These are phyloP conservation scores for Protomyctophum bolini DNA, from an alignment of 2,113 vertebrate species.

Conservation along the genomic window DNA sequence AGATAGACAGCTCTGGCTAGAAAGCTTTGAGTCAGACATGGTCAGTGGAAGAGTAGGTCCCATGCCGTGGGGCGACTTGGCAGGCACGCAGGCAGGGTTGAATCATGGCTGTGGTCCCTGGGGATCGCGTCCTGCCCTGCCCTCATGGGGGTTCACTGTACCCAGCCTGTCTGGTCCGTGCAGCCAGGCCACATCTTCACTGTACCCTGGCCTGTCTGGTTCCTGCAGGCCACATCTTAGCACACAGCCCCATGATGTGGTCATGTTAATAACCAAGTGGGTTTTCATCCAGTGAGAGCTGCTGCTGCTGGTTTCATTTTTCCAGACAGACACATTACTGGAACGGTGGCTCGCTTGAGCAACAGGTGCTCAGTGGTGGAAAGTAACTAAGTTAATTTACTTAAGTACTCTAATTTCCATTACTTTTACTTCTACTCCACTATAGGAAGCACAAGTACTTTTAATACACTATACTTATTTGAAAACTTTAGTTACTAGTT, in stretches of 20 bases:
- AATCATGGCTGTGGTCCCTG: constrained; percentile 54
- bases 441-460: no score
- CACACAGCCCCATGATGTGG: constrained; percentile 58
- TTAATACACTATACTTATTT: no score
- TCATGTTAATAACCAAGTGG: constrained; percentile 44
- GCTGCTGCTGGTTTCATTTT: constrained; percentile 32
- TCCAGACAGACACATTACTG: not conserved
- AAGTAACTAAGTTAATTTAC: no score
- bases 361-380: constrained; percentile 39
- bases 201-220: constrained; percentile 39
- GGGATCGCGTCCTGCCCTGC: constrained; percentile 15
- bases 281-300: constrained; percentile 14
- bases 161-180: not conserved
- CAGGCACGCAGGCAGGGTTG: constrained; percentile 43
- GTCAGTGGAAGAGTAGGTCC: constrained; percentile 58
- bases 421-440: no score
- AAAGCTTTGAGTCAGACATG: constrained; percentile 64
- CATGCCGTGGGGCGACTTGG: constrained; percentile 37
- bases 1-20: constrained; percentile 57
- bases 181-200: constrained; percentile 54
- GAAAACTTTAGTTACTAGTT: no score
- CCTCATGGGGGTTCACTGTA: constrained; percentile 12
- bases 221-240: constrained; percentile 53
- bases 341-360: constrained; percentile 1
- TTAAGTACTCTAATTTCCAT: no score